Conservation (phyloP, 92 coral and sea anemone species). For the Meandrina meandrites region DNA sequence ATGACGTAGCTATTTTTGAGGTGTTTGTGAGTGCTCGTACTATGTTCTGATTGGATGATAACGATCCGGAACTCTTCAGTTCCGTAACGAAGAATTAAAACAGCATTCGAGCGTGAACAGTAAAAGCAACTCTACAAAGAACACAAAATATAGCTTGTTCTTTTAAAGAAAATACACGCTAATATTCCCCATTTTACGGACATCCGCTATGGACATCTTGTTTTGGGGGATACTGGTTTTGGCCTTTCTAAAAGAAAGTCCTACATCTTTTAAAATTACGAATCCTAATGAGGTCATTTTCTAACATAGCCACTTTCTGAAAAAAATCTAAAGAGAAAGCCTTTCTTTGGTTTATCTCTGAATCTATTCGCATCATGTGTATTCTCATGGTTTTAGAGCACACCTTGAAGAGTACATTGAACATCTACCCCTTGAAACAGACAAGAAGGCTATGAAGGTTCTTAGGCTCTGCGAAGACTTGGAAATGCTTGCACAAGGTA, state of each 20-base stretch:
- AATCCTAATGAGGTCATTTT: too few species aligned
- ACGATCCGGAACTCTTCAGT: neutral
- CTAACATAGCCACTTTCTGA: too few species aligned
- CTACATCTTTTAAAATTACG: too few species aligned
- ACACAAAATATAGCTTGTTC: neutral
- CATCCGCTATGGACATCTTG: too few species aligned
- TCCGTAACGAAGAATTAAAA: neutral
- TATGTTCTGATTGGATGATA: neutral
- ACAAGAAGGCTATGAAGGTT: conserved; percentile 90
- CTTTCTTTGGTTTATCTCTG: neutral
- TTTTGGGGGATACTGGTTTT: too few species aligned
- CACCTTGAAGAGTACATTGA: conserved; percentile 92
- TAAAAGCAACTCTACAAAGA: neutral
- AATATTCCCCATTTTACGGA: too few species aligned
- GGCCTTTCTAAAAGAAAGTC: too few species aligned
- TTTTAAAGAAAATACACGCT: too few species aligned
- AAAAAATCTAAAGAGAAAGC: neutral
- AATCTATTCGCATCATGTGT: neutral
- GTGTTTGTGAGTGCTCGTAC: neutral
- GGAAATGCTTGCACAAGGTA: conserved; percentile 85
- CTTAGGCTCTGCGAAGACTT: conserved; percentile 87
- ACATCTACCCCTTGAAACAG: conserved; percentile 97
- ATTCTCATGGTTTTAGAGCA: conserved; percentile 65
- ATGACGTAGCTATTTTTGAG: neutral
- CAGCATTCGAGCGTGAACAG: neutral